Conservation (phyloP, 2,797 vertebrate genomes). For the Gymnoscopelus microlampas region DNA sequence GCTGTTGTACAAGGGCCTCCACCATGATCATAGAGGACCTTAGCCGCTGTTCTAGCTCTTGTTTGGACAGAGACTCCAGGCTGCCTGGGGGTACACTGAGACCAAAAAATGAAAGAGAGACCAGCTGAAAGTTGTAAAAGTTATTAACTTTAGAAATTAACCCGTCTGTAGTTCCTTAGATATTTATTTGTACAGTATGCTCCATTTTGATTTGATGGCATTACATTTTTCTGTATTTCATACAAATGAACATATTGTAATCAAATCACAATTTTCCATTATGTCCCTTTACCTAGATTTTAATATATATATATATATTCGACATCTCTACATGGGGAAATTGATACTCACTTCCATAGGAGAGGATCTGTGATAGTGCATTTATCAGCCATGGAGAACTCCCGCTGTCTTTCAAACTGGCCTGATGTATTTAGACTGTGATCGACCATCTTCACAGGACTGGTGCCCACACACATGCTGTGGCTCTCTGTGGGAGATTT, state of each 20-base stretch:
- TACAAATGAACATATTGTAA: background rate
- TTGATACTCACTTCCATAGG: conserved; percentile 79
- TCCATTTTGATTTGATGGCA: too few relatives aligned
- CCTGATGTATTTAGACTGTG: conserved; percentile 81
- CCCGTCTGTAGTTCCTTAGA: background rate
- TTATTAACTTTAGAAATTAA: too few relatives aligned
- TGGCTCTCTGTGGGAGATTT: conserved; percentile 39
- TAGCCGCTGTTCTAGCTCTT: conserved; percentile 87
- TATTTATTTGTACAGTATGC: too few relatives aligned
- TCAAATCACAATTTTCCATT: background rate
- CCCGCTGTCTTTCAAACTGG: conserved; percentile 69
- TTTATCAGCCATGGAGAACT: conserved; percentile 69
- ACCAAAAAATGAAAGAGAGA: conserved; percentile 24
- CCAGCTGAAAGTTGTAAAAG: too few relatives aligned
- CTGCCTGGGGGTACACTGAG: conserved; percentile 81
- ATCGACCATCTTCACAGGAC: conserved; percentile 57
- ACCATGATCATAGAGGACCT: conserved; percentile 88
- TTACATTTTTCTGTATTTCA: background rate
- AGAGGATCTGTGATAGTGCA: conserved; percentile 79
- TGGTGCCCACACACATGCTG: conserved; percentile 72
- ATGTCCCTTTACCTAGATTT: background rate
- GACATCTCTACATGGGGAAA: background rate
- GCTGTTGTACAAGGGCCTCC: conserved; percentile 87
- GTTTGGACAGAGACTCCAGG: conserved; percentile 78
- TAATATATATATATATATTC: background rate